phyloP scores from a whole-genome alignment of 2,797 vertebrate genomes.

The Triplophysa bombifrons region DNA sequence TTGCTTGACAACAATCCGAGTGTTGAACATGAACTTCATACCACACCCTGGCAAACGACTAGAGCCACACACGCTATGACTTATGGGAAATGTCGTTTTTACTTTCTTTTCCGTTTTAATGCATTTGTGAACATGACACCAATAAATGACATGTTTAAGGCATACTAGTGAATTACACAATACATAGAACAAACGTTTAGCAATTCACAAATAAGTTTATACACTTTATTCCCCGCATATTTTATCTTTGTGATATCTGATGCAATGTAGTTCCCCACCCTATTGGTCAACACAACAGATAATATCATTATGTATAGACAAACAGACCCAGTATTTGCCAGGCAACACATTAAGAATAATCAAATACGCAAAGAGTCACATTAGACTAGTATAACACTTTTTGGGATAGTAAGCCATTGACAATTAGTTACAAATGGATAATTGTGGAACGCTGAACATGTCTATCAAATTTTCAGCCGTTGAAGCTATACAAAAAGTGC shows the following conservation, averaged over 20 bases:
- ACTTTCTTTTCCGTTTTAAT: background rate
- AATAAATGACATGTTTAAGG: background rate
- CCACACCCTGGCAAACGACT: constrained; percentile 13
- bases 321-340: background rate
- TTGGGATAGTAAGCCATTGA: too few species aligned
- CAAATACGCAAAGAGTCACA: constrained; percentile 7
- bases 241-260: background rate
- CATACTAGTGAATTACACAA: background rate
- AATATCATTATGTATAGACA: background rate
- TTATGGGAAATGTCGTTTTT: constrained; percentile 41
- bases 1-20: background rate
- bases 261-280: background rate
- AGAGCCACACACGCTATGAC: background rate
- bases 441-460: background rate
- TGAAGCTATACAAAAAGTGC: background rate
- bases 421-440: background rate
- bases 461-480: background rate
- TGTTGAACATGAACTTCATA: background rate
- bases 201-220: background rate
- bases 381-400: background rate
- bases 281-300: constrained; percentile 28
- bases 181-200: too few species aligned
- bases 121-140: background rate
- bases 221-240: too few species aligned
- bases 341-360: constrained; percentile 7